phyloP scores from a whole-genome alignment of 2,888 invertebrate genomes.

The Scaptomyza flava region DNA sequence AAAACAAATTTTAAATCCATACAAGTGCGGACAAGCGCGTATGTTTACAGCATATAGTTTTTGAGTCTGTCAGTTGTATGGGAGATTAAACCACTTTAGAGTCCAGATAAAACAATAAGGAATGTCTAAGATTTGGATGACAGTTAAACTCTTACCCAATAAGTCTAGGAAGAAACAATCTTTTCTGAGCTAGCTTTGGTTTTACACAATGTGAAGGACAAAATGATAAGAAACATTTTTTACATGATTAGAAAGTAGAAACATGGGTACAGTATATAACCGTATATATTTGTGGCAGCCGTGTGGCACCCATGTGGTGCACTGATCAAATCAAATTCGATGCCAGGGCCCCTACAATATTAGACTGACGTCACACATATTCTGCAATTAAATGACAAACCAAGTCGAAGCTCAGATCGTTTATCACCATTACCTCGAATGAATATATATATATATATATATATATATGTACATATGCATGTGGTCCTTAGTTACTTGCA shows the following conservation, averaged over 20 bases:
- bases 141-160: too few species aligned
- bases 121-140: too few species aligned
- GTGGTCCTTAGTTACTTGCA: constrained; percentile 25
- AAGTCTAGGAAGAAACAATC: too few species aligned
- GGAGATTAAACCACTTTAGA: too few species aligned
- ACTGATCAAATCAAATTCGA: constrained; percentile 36
- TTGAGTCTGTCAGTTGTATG: too few species aligned
- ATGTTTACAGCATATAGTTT: too few species aligned
- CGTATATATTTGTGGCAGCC: constrained; percentile 10
- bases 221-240: constrained; percentile 76
- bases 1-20: too few species aligned
- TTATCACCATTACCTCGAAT: constrained; percentile 48
- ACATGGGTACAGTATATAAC: neutral
- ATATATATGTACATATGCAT: constrained; percentile 3
- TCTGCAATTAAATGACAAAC: neutral
- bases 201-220: constrained; percentile 61
- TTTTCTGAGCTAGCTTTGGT: neutral
- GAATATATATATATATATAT: neutral
- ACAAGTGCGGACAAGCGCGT: too few species aligned
- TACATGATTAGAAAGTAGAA: constrained; percentile 51
- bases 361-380: constrained; percentile 31
- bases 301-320: constrained; percentile 58
- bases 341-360: constrained; percentile 9
- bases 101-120: too few species aligned
- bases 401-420: constrained; percentile 45